A percentile compares a stretch with the other conserved stretches of the same genome.
Evolutionary conservation across 2,797 vertebrate genomes (phyloP).

Genomic region (Chaenodraco wilsoni): DNA sequence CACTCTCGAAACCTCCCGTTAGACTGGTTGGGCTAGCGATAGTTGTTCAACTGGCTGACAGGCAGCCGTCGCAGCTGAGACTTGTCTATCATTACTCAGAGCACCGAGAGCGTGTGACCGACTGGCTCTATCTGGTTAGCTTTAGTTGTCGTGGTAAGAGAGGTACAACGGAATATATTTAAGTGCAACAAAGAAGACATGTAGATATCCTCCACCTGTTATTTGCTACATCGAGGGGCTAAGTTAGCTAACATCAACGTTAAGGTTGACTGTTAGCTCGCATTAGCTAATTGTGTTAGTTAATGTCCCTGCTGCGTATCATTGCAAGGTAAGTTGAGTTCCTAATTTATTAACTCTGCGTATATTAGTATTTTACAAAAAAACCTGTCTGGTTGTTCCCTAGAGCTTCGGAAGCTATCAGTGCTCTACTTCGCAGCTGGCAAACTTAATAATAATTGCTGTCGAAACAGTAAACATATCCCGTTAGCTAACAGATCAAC

Average conservation of each 20-base stretch:
- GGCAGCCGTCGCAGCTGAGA: slow-evolving; percentile 3
- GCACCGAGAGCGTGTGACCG: background rate
- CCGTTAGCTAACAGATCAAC: slow-evolving; percentile 36
- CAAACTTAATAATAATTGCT: slow-evolving; percentile 11
- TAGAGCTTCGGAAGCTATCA: background rate
- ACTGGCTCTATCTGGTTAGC: no score
- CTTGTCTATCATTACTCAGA: slow-evolving; percentile 1
- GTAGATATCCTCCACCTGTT: slow-evolving; percentile 59
- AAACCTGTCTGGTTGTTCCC: background rate
- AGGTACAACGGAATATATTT: background rate
- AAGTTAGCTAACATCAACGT: slow-evolving; percentile 58
- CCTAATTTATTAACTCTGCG: background rate
- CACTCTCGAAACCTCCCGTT: slow-evolving; percentile 27
- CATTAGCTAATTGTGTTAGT: slow-evolving; percentile 43
- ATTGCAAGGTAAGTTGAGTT: slow-evolving; percentile 61
- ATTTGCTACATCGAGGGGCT: slow-evolving; percentile 53
- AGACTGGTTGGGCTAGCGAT: slow-evolving; percentile 61
- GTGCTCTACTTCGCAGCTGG: background rate
- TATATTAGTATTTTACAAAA: fast-evolving
- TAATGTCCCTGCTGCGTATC: slow-evolving; percentile 50
- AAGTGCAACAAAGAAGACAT: background rate
- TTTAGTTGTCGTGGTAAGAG: background rate
- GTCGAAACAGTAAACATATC: slow-evolving; percentile 38
- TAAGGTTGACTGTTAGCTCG: slow-evolving; percentile 52
- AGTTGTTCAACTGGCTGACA: slow-evolving; percentile 65